Base-by-base conservation (phyloP, 2,888 invertebrate species). In the Drymonia ruficornis region DNA sequence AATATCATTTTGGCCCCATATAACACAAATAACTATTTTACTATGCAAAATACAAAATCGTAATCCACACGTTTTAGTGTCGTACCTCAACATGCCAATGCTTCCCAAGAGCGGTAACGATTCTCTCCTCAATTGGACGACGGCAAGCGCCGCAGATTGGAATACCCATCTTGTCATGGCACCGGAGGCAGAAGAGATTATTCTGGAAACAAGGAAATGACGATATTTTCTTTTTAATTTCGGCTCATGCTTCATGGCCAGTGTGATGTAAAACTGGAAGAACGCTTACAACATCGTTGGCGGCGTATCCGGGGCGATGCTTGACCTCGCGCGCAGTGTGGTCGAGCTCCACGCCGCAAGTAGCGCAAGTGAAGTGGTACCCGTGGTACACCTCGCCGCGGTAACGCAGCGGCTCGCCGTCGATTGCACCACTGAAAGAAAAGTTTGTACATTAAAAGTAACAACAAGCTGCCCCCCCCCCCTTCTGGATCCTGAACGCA, bases 121-220 rank as follows among this genome's bases (percentile, higher is more conserved):
- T 99, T 58, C 99, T 94, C 86, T 99, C 99, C 87, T 99, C 99
- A 68, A 99, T 99, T 0, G 99, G 99, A 29, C 99, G 96, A 50
- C 99, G 96, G 85, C 99, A 99, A 50, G 99, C 99, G 31, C 99
- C 99, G 87, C 99, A 99, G 72, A 99, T 99, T n/a, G 99, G 99
- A 65, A 99, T 99, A 29, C 99, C 99, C 99, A 99, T 99, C 93
- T 99, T 99, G 88, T 99, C 99, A 82, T 99, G 99, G 83, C 99
- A 99, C 52, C 99, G 95, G 66, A 99, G 94, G 83, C 99, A 99
- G 89, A 99, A 99, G 53, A 99, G 91, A 78, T 99, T 99, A 82
- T 98, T 98, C 96, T 96, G 77, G 12, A 87, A 88, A 61, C 23
- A 23, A 23, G 23, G 23, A 23, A 23, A 23, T 23, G 3, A 23